These are phyloP conservation scores for Thinocorus orbignyianus DNA, from an alignment of 2,113 vertebrate genomes.

Conservation along the genomic window DNA sequence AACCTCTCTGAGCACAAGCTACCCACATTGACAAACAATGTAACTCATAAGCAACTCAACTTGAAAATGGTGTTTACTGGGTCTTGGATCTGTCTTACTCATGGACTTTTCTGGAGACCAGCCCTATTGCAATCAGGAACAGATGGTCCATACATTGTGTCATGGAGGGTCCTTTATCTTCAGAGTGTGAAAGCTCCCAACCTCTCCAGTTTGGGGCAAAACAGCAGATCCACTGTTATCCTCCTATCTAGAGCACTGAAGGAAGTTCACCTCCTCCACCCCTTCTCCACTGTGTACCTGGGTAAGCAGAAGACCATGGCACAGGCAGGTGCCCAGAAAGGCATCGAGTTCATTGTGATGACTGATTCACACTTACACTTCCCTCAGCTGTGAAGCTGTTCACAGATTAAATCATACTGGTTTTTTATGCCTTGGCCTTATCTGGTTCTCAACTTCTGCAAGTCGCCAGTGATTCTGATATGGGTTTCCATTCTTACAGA, in stretches of 20 bases:
- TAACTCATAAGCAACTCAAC: not conserved
- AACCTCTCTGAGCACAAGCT: not conserved
- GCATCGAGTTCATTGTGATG: not conserved
- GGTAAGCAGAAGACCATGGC: not conserved
- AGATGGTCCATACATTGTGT: not conserved
- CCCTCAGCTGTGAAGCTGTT: not conserved
- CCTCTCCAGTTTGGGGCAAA: not conserved
- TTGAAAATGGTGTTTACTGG: not conserved
- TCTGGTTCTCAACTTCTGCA: not conserved
- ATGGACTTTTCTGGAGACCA: not conserved
- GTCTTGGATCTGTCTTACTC: not conserved
- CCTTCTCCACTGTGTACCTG: not conserved
- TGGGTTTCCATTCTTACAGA: not conserved
- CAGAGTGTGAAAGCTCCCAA: not conserved
- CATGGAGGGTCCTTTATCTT: not conserved
- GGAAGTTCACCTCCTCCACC: not conserved
- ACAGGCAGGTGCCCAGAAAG: not conserved
- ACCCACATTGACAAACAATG: not conserved
- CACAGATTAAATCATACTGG: not conserved
- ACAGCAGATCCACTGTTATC: not conserved
- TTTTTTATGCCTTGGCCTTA: not conserved
- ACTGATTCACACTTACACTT: not conserved
- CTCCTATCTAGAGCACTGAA: not conserved
- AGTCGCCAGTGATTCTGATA: not conserved
- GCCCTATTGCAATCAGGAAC: not conserved